Evolutionary conservation across 2,797 vertebrate genomes (phyloP).

Genomic region (Tadarida brasiliensis): DNA sequence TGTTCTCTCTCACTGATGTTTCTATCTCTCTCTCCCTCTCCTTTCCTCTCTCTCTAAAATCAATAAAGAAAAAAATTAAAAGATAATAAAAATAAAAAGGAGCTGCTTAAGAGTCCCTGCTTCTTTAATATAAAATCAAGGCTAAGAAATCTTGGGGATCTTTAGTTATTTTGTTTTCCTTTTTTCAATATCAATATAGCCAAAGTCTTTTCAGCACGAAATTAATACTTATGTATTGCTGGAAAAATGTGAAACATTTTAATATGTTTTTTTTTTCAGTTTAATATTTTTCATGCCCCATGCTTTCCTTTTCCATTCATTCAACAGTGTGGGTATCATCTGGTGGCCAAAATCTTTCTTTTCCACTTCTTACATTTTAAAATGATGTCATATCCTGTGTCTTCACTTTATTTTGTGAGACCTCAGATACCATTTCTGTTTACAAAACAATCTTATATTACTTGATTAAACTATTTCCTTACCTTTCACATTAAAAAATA

Average conservation of each 20-base stretch:
- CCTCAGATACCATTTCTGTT: background rate
- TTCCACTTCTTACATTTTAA: background rate
- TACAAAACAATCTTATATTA: background rate
- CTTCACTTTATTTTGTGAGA: conserved; percentile 32
- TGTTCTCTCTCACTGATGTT: too few species aligned
- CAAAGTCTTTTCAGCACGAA: background rate
- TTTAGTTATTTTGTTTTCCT: background rate
- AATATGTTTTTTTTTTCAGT: conserved; percentile 42
- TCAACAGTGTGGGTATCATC: conserved; percentile 1
- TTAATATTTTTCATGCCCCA: conserved; percentile 15
- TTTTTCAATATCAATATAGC: background rate
- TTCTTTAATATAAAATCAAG: conserved; percentile 27
- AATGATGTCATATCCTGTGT: background rate
- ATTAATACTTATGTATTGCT: background rate
- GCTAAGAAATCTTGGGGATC: background rate
- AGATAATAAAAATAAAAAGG: background rate
- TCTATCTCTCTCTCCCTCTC: too few species aligned
- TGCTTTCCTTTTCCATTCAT: background rate
- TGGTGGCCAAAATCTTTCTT: background rate
- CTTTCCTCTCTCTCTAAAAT: too few species aligned
- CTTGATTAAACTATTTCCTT: conserved; percentile 26
- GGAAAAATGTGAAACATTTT: conserved; percentile 1
- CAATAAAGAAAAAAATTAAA: too few species aligned
- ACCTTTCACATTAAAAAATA: background rate
- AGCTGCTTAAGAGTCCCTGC: background rate